Base-by-base conservation (phyloP, 2,113 vertebrate species). In the Rhinopomastus cyanomelas region DNA sequence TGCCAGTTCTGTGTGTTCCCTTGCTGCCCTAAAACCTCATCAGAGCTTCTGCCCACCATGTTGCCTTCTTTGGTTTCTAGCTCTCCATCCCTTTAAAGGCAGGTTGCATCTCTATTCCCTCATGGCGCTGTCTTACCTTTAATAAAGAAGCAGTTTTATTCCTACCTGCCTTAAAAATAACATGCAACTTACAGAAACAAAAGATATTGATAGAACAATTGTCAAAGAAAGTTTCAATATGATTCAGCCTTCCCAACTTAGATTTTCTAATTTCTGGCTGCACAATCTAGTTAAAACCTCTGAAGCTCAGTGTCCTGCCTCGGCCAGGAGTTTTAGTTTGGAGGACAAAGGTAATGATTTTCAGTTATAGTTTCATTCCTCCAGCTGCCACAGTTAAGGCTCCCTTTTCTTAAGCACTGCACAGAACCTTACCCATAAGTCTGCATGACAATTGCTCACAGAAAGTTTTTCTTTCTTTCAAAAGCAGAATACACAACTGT, bases 261-360 rank as follows among this genome's bases (percentile, higher is more conserved):
- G 72, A 89, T 97, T 93, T 95, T 90, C 57, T 95, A 65, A 95
- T 90, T 87, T 94, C 81, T 96, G 92, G 26, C 84, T 93, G 69
- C 26, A 89, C 72, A 94, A 97, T 95, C 53, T 56, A 69, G 53
- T 95, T 94, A 95, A 93, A 71, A 91, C 52, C 89, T 93, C 53
- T 95, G 85, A 92, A 93, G 25, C 65, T 91, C 67, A 55, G 55
- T 92, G 83, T 88, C 44, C 49, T 88, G 82, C 59, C 94, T 90
- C 83, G 87, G 30, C 65, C 59, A 81, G 85, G 67, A 94, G 75
- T 95, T 96, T 90, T 65, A 84, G 49, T 89, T 92, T 96, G 77
- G 66, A 68, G 89, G 81, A 81, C 52, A 87, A 95, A 60, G 52
- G 42, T 85, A 83, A 72, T 88, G 62, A 86, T 88, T 96, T 96